Conservation (phyloP, 1,140 invertebrate genomes). For the Plectrocnemia conspersa region DNA sequence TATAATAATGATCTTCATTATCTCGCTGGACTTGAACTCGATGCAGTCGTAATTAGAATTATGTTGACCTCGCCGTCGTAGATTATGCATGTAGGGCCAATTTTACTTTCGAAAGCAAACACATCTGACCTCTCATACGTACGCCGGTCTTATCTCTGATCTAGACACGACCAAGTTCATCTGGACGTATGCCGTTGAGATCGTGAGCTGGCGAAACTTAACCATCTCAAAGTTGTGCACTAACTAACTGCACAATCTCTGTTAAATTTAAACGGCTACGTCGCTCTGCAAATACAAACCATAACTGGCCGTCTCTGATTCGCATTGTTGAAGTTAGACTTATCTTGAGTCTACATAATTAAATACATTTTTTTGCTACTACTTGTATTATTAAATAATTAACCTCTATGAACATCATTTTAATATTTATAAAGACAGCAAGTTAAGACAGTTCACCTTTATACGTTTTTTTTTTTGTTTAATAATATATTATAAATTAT, state of each 20-base stretch:
- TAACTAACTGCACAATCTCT: constrained; percentile 9
- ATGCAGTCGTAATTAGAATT: too few species aligned
- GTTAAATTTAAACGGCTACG: background rate
- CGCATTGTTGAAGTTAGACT: background rate
- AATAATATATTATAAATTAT: too few species aligned
- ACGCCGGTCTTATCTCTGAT: background rate
- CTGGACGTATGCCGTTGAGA: constrained; percentile 1
- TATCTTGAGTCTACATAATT: background rate
- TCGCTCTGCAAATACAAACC: background rate
- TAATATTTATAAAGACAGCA: background rate
- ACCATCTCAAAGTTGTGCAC: background rate
- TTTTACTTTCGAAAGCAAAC: too few species aligned
- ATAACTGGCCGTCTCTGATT: background rate
- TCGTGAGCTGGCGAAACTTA: background rate
- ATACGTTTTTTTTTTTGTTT: too few species aligned
- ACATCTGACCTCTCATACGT: background rate
- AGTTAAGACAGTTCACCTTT: background rate
- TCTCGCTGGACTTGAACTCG: too few species aligned
- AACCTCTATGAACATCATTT: too few species aligned
- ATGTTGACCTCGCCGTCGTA: too few species aligned
- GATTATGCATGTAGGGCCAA: too few species aligned
- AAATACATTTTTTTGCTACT: background rate
- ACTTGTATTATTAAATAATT: background rate
- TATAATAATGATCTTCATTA: too few species aligned
- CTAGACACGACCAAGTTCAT: constrained; percentile 6